A percentile compares a stretch with the other conserved stretches of the same genome.
phyloP scores from a whole-genome alignment of 2,113 vertebrate species.

The Pipa parva region DNA sequence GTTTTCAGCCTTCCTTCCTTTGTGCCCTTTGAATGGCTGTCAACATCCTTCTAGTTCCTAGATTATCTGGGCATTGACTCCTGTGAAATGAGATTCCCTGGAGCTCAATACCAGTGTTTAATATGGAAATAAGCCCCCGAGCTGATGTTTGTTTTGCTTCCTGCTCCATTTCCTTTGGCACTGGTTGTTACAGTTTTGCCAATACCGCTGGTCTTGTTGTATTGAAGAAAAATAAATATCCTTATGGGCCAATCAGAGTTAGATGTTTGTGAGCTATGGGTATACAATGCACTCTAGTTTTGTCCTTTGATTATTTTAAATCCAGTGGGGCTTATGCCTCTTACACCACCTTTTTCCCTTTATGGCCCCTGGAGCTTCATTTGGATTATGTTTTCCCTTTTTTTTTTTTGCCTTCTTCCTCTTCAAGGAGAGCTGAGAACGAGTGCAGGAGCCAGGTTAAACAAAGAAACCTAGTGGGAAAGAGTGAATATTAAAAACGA shows the following conservation, averaged over 20 bases:
- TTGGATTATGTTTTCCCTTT: slow-evolving; percentile 35
- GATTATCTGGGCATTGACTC: slow-evolving; percentile 41
- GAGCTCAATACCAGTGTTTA: slow-evolving; percentile 35
- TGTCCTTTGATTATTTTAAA: slow-evolving; percentile 37
- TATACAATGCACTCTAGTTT: slow-evolving; percentile 29
- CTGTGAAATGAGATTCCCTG: slow-evolving; percentile 41
- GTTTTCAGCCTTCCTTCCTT: slow-evolving; percentile 21
- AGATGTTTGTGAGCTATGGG: slow-evolving; percentile 15
- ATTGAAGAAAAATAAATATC: slow-evolving; percentile 27
- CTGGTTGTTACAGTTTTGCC: slow-evolving; percentile 27
- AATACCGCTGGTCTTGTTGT: slow-evolving; percentile 32
- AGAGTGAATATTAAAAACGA: slow-evolving; percentile 37
- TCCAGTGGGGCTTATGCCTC: slow-evolving; percentile 31
- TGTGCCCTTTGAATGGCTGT: slow-evolving; percentile 37
- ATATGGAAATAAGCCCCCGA: slow-evolving; percentile 39
- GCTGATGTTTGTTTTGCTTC: slow-evolving; percentile 33
- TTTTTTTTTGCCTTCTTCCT: slow-evolving; percentile 24
- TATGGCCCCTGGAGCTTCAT: slow-evolving; percentile 22
- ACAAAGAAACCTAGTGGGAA: slow-evolving; percentile 27
- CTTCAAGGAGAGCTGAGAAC: slow-evolving; percentile 35
- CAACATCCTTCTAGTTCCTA: slow-evolving; percentile 28
- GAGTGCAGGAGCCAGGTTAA: slow-evolving; percentile 28
- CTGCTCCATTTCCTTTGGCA: slow-evolving; percentile 28
- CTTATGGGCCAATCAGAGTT: slow-evolving; percentile 24
- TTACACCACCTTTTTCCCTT: slow-evolving; percentile 35